phyloP scores from a whole-genome alignment of 2,888 invertebrate species.

The Clostera curtula region DNA sequence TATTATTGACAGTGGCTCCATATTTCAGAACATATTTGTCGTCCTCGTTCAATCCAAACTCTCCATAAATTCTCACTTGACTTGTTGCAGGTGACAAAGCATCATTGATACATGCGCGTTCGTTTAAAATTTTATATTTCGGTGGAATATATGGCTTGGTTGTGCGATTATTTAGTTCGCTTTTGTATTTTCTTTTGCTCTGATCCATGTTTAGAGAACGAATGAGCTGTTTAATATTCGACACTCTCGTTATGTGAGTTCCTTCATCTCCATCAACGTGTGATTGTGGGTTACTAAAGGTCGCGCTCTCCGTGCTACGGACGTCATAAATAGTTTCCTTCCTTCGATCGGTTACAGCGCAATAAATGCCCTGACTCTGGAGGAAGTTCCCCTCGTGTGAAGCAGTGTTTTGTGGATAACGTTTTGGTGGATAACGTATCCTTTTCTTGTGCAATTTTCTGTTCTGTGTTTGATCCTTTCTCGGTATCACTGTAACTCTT shows the following conservation, averaged over 20 bases:
- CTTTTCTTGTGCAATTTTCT: constrained; percentile 27
- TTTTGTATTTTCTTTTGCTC: constrained; percentile 30
- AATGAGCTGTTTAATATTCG: constrained; percentile 31
- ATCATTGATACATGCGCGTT: background rate
- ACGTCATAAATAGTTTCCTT: constrained; percentile 42
- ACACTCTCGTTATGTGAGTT: constrained; percentile 22
- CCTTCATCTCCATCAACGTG: constrained; percentile 28
- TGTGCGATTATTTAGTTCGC: constrained; percentile 12
- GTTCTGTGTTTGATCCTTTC: constrained; percentile 23
- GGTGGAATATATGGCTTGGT: too few species aligned
- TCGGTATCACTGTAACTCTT: constrained; percentile 47
- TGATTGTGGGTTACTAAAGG: constrained; percentile 21
- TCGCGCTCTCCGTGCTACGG: constrained; percentile 43
- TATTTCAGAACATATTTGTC: constrained; percentile 50
- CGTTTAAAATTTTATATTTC: too few species aligned
- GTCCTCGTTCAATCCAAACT: constrained; percentile 42
- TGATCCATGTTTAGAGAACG: constrained; percentile 45
- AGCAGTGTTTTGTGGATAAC: constrained; percentile 31
- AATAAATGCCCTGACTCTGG: constrained; percentile 33
- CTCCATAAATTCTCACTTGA: constrained; percentile 45
- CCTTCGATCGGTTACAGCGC: constrained; percentile 33
- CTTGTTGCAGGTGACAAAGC: constrained; percentile 20
- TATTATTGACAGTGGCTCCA: constrained; percentile 46
- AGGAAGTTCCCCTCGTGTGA: constrained; percentile 40
- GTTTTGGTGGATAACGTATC: constrained; percentile 20